Evolutionary conservation across 2,888 invertebrate genomes (phyloP).

Genomic region (Tinea pellionella): DNA sequence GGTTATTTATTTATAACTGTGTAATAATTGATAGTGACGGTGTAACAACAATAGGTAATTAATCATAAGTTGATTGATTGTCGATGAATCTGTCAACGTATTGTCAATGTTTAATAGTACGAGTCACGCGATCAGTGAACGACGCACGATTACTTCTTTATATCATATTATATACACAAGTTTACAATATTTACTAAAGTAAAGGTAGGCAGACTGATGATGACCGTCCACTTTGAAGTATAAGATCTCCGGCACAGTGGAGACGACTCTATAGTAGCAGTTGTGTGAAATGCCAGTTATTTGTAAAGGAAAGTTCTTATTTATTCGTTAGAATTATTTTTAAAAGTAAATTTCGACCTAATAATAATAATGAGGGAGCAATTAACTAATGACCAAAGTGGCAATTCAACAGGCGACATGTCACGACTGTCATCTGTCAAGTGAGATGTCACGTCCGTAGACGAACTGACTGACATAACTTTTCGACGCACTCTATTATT

Average conservation of each 20-base stretch:
- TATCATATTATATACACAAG: too few relatives aligned
- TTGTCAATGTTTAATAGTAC: background rate
- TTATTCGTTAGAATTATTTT: too few relatives aligned
- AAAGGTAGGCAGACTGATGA: too few relatives aligned
- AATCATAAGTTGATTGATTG: background rate
- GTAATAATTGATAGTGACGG: background rate
- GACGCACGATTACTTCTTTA: background rate
- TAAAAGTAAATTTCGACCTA: too few relatives aligned
- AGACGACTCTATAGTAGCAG: too few relatives aligned
- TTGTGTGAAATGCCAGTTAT: too few relatives aligned
- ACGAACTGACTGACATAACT: slow-evolving; percentile 32
- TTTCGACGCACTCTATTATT: slow-evolving; percentile 45
- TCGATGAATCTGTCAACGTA: background rate
- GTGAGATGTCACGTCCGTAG: slow-evolving; percentile 29
- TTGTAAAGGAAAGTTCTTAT: too few relatives aligned
- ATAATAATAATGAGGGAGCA: slow-evolving; percentile 13
- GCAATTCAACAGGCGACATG: slow-evolving; percentile 20
- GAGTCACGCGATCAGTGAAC: background rate
- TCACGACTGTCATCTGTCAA: slow-evolving; percentile 21
- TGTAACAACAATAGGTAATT: background rate
- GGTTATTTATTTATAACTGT: too few relatives aligned
- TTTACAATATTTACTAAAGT: too few relatives aligned
- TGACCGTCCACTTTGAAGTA: too few relatives aligned
- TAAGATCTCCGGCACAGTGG: too few relatives aligned
- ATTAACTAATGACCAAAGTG: slow-evolving; percentile 29